Evolutionary conservation across 2,888 invertebrate species (phyloP).

Genomic region (Quadroppia sp.): DNA sequence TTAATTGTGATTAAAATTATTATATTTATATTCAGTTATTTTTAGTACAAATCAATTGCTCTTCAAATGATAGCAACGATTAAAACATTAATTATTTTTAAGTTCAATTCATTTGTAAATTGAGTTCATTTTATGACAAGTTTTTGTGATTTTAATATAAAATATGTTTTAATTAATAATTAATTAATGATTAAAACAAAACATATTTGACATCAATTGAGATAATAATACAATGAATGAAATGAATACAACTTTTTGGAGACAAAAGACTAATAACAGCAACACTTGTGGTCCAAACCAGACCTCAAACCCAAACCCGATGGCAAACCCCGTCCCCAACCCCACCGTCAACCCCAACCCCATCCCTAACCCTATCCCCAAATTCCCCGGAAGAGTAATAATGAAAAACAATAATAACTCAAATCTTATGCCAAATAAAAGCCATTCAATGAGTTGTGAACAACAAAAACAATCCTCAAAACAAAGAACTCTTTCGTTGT

Average conservation of each 20-base stretch:
- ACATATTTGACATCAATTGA: not conserved
- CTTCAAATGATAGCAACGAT: not conserved
- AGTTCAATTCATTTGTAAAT: no score
- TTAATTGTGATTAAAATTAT: no score
- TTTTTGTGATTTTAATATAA: not conserved
- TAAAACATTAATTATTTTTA: no score
- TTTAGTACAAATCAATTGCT: not conserved
- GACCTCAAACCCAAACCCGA: no score
- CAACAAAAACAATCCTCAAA: not conserved
- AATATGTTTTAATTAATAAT: no score
- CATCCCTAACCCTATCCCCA: not conserved
- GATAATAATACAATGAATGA: slow-evolving; percentile 8
- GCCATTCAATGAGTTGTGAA: not conserved
- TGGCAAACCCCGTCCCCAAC: not conserved
- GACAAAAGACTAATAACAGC: not conserved
- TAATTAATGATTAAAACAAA: not conserved
- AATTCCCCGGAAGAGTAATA: slow-evolving; percentile 40
- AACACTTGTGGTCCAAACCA: not conserved
- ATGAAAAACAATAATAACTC: slow-evolving; percentile 18
- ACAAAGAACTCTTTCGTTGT: slow-evolving; percentile 6
- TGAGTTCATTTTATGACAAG: not conserved
- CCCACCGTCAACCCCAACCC: slow-evolving; percentile 27
- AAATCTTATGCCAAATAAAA: slow-evolving; percentile 4
- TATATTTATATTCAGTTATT: slow-evolving; percentile 1
- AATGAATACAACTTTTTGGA: slow-evolving; percentile 26